Evolutionary conservation across 2,797 vertebrate genomes (phyloP).

Genomic region (Anabacerthia variegaticeps): DNA sequence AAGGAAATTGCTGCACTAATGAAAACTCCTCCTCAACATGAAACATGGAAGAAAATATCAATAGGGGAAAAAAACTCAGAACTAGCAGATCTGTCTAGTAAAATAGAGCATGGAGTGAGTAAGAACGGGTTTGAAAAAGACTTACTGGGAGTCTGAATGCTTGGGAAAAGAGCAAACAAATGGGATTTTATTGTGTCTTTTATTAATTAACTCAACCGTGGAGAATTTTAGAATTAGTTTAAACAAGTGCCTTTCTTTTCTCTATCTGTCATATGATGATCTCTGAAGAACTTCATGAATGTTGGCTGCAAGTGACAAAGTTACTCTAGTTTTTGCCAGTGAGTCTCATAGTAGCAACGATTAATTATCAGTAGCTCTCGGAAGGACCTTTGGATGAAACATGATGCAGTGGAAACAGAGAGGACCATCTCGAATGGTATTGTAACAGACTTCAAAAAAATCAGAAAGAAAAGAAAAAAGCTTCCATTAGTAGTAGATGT

Average conservation of each 20-base stretch:
- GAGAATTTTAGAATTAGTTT: neutral
- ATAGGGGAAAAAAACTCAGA: neutral
- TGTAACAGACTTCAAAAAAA: neutral
- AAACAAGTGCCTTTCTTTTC: neutral
- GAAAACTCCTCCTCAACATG: neutral
- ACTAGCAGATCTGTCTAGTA: neutral
- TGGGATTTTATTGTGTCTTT: neutral
- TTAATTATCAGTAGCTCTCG: neutral
- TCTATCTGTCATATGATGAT: neutral
- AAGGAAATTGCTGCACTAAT: neutral
- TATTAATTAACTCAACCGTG: neutral
- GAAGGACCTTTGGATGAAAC: neutral
- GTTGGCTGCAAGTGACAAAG: neutral
- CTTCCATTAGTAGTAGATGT: constrained; percentile 34
- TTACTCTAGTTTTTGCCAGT: neutral
- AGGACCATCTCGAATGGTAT: neutral
- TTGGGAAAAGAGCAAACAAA: neutral
- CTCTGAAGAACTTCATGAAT: neutral
- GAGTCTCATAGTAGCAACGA: neutral
- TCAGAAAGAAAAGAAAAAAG: neutral
- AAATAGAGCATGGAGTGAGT: neutral
- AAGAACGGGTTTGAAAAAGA: neutral
- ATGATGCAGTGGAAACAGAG: neutral
- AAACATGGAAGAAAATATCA: neutral
- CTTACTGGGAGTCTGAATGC: neutral